phyloP scores from a whole-genome alignment of 2,113 vertebrate species.

The Perca fluviatilis region DNA sequence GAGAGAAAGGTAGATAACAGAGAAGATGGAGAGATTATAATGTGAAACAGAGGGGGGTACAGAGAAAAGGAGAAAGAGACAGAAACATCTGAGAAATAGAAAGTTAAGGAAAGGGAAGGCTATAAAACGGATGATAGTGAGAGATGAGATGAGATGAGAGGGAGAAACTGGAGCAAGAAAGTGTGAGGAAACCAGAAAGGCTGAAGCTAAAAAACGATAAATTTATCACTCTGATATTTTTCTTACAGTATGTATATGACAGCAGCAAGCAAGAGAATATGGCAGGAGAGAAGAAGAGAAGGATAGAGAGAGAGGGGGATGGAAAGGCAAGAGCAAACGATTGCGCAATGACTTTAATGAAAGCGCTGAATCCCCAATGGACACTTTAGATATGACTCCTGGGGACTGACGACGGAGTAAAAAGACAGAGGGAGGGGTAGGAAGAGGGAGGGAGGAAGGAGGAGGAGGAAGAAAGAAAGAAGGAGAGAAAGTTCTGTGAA shows the following conservation, averaged over 20 bases:
- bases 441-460: background rate
- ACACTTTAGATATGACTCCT: slow-evolving; percentile 71
- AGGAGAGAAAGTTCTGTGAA: slow-evolving; percentile 23
- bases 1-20: slow-evolving; percentile 39
- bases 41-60: background rate
- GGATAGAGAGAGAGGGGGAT: background rate
- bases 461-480: background rate
- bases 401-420: slow-evolving; percentile 28
- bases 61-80: slow-evolving; percentile 2
- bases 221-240: slow-evolving; percentile 44
- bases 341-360: slow-evolving; percentile 78
- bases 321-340: slow-evolving; percentile 22
- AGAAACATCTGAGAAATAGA: slow-evolving; percentile 15
- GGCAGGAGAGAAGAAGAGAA: background rate
- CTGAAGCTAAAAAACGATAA: slow-evolving; percentile 21
- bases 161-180: background rate
- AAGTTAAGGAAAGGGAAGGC: slow-evolving; percentile 10
- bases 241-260: slow-evolving; percentile 37
- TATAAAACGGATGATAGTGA: slow-evolving; percentile 24
- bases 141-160: slow-evolving; percentile 16
- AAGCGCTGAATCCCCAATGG: slow-evolving; percentile 71
- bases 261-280: slow-evolving; percentile 8
- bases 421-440: slow-evolving; percentile 14
- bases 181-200: slow-evolving; percentile 14
- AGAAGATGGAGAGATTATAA: slow-evolving; percentile 52